Evolutionary conservation across 2,888 invertebrate genomes (phyloP).

Genomic region (Branchellion lobata): DNA sequence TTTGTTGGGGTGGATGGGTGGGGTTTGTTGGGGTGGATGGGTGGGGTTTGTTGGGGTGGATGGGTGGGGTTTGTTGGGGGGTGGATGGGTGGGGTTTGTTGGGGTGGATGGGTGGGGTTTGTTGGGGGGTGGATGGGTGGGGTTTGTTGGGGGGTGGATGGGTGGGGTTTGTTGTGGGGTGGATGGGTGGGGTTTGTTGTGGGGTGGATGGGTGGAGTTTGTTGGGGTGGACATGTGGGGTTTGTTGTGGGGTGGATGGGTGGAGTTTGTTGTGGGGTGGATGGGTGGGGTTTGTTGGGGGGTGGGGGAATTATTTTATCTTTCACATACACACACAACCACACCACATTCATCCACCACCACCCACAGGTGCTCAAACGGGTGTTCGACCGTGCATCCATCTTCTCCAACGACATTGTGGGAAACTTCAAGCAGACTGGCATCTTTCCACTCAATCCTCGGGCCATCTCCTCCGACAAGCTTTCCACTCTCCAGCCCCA

Average conservation of each 20-base stretch:
- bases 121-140: neutral
- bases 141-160: neutral
- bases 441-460: slow-evolving; percentile 51
- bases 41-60: neutral
- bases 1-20: neutral
- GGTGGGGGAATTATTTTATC: no score
- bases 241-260: neutral
- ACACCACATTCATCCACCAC: neutral
- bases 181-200: neutral
- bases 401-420: slow-evolving; percentile 46
- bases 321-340: neutral
- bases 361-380: slow-evolving; percentile 15
- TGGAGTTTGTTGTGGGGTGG: neutral
- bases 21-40: neutral
- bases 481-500: slow-evolving; percentile 27
- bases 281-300: neutral
- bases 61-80: neutral
- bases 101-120: neutral
- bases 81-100: neutral
- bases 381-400: slow-evolving; percentile 7
- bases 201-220: neutral
- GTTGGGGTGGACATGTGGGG: neutral
- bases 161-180: neutral
- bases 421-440: slow-evolving; percentile 50
- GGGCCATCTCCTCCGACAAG: slow-evolving; percentile 50